Evolutionary conservation across 2,888 invertebrate genomes (phyloP).

Genomic region (Leptopilina drosophilae): DNA sequence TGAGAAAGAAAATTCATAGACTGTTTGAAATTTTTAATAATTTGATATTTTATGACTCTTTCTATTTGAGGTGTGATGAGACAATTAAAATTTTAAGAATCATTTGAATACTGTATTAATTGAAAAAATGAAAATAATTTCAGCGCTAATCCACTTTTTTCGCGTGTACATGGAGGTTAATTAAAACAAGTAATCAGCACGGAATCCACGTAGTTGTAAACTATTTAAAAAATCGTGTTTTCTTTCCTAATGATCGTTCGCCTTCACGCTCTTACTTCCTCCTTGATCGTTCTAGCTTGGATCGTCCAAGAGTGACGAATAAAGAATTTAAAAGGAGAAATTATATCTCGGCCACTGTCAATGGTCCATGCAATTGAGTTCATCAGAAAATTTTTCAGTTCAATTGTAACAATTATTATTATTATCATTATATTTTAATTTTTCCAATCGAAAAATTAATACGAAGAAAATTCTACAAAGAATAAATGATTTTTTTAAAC

Average conservation of each 20-base stretch:
- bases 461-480: neutral
- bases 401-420: too few species aligned
- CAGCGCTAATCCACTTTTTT: slow-evolving; percentile 10
- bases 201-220: slow-evolving; percentile 41
- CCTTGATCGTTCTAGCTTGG: neutral
- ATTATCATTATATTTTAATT: neutral
- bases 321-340: slow-evolving; percentile 16
- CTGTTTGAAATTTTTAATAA: too few species aligned
- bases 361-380: slow-evolving; percentile 30
- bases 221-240: slow-evolving; percentile 23
- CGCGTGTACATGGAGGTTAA: slow-evolving; percentile 23
- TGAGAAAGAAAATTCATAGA: too few species aligned
- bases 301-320: slow-evolving; percentile 35
- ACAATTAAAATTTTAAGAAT: too few species aligned
- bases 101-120: too few species aligned
- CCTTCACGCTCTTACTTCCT: slow-evolving; percentile 37
- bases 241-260: slow-evolving; percentile 40
- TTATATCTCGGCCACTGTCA: slow-evolving; percentile 36
- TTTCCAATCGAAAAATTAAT: neutral
- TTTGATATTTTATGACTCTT: too few species aligned
- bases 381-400: neutral
- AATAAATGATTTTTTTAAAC: neutral
- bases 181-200: slow-evolving; percentile 48
- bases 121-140: too few species aligned
- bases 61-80: too few species aligned